Conservation (phyloP, 2,113 vertebrate species). For the Otis tarda region DNA sequence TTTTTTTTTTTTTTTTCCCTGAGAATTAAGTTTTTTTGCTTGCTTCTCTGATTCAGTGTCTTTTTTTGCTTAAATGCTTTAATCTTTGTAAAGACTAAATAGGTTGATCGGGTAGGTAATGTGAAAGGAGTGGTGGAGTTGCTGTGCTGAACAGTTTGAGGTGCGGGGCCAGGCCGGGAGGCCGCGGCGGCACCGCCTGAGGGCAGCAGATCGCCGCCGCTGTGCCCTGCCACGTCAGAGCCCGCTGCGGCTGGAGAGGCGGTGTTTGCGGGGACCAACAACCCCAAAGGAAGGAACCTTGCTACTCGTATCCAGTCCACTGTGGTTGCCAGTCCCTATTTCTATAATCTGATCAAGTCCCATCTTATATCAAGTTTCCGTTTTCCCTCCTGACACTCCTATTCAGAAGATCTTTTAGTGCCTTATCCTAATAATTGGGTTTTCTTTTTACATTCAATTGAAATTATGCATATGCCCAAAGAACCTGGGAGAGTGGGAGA, state of each 20-base stretch:
- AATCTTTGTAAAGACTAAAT: neutral
- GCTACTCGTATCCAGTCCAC: neutral
- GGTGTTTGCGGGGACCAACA: no score
- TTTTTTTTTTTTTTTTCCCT: neutral
- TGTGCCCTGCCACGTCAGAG: no score
- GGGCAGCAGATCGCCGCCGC: conserved; percentile 3
- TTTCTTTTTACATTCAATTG: neutral
- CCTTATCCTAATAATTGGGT: neutral
- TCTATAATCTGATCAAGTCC: neutral
- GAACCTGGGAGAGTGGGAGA: neutral
- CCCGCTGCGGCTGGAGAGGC: no score
- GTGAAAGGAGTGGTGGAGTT: neutral
- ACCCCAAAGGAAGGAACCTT: neutral
- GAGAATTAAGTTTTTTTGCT: neutral
- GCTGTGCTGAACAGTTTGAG: neutral
- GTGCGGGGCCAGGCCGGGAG: neutral
- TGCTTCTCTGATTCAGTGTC: neutral
- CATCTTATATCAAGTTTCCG: neutral
- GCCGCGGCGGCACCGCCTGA: neutral
- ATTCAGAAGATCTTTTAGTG: neutral
- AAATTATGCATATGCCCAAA: neutral
- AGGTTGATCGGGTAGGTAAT: neutral
- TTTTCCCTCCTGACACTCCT: neutral
- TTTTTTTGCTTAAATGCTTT: neutral
- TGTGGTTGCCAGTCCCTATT: neutral